A percentile compares a stretch with the other conserved stretches of the same genome.
These are phyloP conservation scores for Ciconia maguari DNA, from an alignment of 2,113 vertebrate genomes.

Conservation along the genomic window DNA sequence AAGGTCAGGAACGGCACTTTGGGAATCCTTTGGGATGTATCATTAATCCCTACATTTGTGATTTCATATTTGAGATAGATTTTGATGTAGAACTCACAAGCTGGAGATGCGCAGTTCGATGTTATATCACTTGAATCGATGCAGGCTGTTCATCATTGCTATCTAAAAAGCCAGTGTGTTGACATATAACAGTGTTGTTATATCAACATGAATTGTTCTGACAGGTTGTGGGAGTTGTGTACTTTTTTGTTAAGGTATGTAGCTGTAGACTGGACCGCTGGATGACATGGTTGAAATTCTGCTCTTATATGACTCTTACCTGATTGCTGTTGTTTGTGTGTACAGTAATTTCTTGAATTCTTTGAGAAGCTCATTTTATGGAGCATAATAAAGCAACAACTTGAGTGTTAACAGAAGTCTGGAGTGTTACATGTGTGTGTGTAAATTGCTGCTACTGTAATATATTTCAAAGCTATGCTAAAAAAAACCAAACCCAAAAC, in stretches of 20 bases:
- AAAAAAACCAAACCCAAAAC: background rate
- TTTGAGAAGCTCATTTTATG: background rate
- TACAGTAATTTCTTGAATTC: background rate
- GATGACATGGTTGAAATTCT: background rate
- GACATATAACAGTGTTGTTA: background rate
- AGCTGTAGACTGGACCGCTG: background rate
- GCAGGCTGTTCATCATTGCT: constrained; percentile 17
- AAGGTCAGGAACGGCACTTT: background rate
- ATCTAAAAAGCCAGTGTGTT: constrained; percentile 2
- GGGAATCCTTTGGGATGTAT: background rate
- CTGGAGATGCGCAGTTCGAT: background rate
- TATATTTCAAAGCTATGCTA: constrained; percentile 8
- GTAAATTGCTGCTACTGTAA: background rate
- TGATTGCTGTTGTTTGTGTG: background rate
- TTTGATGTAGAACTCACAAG: background rate
- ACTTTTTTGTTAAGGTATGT: background rate
- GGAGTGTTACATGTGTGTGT: background rate
- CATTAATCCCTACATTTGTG: background rate
- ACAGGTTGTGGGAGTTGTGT: background rate
- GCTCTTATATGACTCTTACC: background rate
- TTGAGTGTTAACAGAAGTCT: background rate
- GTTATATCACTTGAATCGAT: background rate
- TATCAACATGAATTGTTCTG: constrained; percentile 13
- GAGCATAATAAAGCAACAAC: background rate
- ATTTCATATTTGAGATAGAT: constrained; percentile 4